Evolutionary conservation across 2,797 vertebrate species (phyloP).

Genomic region (Phoxinus dragarum): DNA sequence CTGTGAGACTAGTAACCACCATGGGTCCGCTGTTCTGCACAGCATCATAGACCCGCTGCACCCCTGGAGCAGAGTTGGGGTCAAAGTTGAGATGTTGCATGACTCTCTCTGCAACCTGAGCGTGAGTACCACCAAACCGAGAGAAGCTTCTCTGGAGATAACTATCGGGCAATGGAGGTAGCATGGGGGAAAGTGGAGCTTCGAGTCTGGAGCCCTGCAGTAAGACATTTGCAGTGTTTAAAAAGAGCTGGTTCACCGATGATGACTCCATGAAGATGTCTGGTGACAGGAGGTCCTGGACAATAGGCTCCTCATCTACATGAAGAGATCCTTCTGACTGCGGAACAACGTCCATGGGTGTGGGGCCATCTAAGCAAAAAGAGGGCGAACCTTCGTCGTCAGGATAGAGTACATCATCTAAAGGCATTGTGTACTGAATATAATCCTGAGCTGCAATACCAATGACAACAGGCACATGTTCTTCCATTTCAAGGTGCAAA

Average conservation of each 20-base stretch:
- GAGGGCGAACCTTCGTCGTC: slow-evolving; percentile 84
- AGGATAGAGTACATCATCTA: slow-evolving; percentile 96
- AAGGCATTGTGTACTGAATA: slow-evolving; percentile 99
- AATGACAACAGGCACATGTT: slow-evolving; percentile 96
- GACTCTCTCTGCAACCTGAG: slow-evolving; percentile 89
- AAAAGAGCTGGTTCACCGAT: slow-evolving; percentile 87
- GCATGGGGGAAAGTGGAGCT: slow-evolving; percentile 92
- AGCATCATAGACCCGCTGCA: slow-evolving; percentile 93
- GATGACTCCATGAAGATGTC: slow-evolving; percentile 93
- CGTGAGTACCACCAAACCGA: slow-evolving; percentile 85
- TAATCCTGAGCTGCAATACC: slow-evolving; percentile 98
- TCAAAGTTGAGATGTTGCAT: slow-evolving; percentile 97
- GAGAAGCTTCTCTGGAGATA: slow-evolving; percentile 90
- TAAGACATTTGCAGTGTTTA: slow-evolving; percentile 87
- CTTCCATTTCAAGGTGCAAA: slow-evolving; percentile 92
- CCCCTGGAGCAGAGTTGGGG: slow-evolving; percentile 94
- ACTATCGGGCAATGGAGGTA: slow-evolving; percentile 88
- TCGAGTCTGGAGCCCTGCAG: slow-evolving; percentile 89
- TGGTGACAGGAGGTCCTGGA: slow-evolving; percentile 85
- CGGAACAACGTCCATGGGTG: slow-evolving; percentile 94
- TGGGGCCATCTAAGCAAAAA: slow-evolving; percentile 90
- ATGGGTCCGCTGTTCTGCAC: slow-evolving; percentile 94
- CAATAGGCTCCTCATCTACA: slow-evolving; percentile 84
- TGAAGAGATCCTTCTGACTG: slow-evolving; percentile 84
- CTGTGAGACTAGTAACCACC: slow-evolving; percentile 96